Percentiles rank a stretch among this genome's conserved stretches.
Evolutionary conservation across 2,113 vertebrate species (phyloP).

Genomic region (Thermophis baileyi): DNA sequence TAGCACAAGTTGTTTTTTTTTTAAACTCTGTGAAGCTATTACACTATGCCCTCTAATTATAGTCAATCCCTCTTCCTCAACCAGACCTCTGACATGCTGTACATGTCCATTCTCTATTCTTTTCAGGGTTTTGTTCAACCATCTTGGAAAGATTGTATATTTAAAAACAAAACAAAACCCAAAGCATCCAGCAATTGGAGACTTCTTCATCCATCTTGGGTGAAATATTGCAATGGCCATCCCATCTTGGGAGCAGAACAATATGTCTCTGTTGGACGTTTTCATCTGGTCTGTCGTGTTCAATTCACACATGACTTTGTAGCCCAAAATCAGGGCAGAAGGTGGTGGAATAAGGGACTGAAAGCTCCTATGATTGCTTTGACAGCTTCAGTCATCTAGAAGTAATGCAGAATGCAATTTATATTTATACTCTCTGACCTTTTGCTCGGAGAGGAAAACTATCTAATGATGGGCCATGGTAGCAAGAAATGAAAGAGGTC

Average conservation of each 20-base stretch:
- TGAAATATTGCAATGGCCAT: constrained; percentile 79
- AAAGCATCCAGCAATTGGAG: constrained; percentile 35
- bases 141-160: background rate
- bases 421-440: constrained; percentile 96
- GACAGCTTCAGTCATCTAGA: constrained; percentile 99
- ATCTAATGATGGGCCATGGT: constrained; percentile 78
- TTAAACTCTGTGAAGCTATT: background rate
- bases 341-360: constrained; percentile 92
- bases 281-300: constrained; percentile 94
- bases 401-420: constrained; percentile 99
- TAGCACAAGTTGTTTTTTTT: background rate
- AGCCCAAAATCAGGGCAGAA: constrained; percentile 89
- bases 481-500: constrained; percentile 74
- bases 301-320: constrained; percentile 96
- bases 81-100: background rate
- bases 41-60: background rate
- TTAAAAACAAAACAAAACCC: background rate
- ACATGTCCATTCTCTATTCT: background rate
- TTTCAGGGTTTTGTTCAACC: background rate
- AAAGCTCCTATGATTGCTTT: constrained; percentile 96
- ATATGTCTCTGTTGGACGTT: constrained; percentile 91
- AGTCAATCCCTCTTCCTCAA: background rate
- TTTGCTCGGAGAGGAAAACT: constrained; percentile 78
- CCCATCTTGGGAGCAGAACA: constrained; percentile 78
- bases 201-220: constrained; percentile 64